These are phyloP conservation scores for Artibeus jamaicensis DNA, from an alignment of 2,797 vertebrate species.

Conservation along the genomic window DNA sequence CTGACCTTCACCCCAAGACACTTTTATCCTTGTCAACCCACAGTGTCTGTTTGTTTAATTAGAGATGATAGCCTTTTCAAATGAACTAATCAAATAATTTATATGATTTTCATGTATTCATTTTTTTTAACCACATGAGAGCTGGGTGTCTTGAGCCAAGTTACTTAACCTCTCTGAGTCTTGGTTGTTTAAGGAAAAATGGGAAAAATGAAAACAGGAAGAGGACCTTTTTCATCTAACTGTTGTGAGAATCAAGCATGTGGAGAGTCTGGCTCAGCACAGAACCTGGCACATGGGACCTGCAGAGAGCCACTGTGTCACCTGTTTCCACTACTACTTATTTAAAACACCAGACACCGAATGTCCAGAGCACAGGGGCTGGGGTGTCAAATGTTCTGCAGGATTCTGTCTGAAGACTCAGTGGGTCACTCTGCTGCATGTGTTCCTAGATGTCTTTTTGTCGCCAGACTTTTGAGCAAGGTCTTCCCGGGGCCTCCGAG, in stretches of 20 bases:
- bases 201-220: not conserved
- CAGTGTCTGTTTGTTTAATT: constrained; percentile 1
- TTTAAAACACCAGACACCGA: not conserved
- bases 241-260: not conserved
- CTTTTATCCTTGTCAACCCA: not conserved
- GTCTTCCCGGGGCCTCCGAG: not conserved
- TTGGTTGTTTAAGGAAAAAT: not conserved
- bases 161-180: not conserved
- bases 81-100: not conserved
- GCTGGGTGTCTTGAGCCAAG: not conserved
- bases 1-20: not conserved
- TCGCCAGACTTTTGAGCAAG: not conserved
- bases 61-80: not conserved
- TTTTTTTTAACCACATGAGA: not conserved
- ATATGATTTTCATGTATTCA: not conserved
- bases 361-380: not conserved
- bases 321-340: not conserved
- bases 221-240: not conserved
- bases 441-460: not conserved
- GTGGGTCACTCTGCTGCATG: rapidly evolving
- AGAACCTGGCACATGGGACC: not conserved
- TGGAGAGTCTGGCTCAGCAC: not conserved
- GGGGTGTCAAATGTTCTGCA: not conserved
- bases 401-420: not conserved
- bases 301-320: not conserved